Evolutionary conservation across 1,140 invertebrate species (phyloP).

Genomic region (Cecropterus lyciades): DNA sequence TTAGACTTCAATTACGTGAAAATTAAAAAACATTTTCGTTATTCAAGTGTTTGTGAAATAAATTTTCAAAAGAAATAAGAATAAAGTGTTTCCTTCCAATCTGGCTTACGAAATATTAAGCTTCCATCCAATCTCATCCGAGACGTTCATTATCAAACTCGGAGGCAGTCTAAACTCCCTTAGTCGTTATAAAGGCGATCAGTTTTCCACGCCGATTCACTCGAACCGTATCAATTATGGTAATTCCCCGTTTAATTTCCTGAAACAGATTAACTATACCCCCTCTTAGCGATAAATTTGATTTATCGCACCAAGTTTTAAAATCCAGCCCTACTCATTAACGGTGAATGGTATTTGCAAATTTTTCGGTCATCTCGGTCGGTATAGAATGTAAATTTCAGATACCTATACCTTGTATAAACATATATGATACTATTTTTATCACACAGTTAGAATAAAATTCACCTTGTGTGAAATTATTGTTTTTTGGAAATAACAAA

Average conservation of each 20-base stretch:
- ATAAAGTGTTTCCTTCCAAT: slow-evolving; percentile 28
- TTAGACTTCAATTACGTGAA: no score
- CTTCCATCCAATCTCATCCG: slow-evolving; percentile 40
- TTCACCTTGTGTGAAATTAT: no score
- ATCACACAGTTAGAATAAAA: no score
- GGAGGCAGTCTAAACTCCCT: slow-evolving; percentile 51
- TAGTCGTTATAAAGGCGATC: slow-evolving; percentile 65
- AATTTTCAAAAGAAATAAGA: slow-evolving; percentile 8
- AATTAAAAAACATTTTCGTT: background rate
- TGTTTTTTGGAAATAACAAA: no score
- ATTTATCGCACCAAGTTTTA: slow-evolving; percentile 67
- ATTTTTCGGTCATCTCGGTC: slow-evolving; percentile 5
- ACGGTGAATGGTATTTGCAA: slow-evolving; percentile 28
- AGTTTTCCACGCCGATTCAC: slow-evolving; percentile 76
- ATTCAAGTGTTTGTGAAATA: background rate
- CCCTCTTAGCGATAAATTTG: slow-evolving; percentile 72
- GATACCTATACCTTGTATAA: no score
- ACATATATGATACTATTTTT: no score
- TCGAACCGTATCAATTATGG: slow-evolving; percentile 81
- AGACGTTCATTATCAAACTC: slow-evolving; percentile 61
- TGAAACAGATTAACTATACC: slow-evolving; percentile 71
- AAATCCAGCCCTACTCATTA: slow-evolving; percentile 51
- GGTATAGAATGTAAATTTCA: background rate
- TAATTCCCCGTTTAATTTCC: slow-evolving; percentile 82
- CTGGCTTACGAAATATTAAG: slow-evolving; percentile 27